These are phyloP conservation scores for Helicorthomorpha holstii DNA, from an alignment of 1,140 invertebrate genomes.

Conservation along the genomic window DNA sequence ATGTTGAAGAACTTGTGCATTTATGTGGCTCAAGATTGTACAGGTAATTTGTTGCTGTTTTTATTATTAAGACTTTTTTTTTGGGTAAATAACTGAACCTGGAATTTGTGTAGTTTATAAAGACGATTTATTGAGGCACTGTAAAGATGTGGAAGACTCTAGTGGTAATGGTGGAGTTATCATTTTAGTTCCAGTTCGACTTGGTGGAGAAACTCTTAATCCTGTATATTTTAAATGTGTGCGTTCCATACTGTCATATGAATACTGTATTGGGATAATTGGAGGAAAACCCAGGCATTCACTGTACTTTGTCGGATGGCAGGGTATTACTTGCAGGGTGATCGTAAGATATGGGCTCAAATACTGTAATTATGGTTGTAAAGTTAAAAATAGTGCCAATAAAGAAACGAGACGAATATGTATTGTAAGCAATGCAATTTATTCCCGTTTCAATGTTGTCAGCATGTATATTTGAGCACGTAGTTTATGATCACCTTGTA, in stretches of 20 bases:
- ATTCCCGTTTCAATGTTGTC: too few species aligned
- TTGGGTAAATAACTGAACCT: too few species aligned
- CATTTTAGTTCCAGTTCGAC: constrained; percentile 62
- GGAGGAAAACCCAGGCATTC: constrained; percentile 81
- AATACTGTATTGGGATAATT: constrained; percentile 74
- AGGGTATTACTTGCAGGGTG: constrained; percentile 41
- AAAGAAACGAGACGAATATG: too few species aligned
- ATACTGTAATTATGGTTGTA: background rate
- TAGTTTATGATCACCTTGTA: too few species aligned
- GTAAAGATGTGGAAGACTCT: constrained; percentile 8
- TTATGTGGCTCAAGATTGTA: constrained; percentile 79
- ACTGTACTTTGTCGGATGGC: constrained; percentile 77
- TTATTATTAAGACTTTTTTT: background rate
- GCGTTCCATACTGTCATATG: constrained; percentile 51
- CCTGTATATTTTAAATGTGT: constrained; percentile 63
- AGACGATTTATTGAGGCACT: constrained; percentile 28
- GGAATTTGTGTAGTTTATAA: constrained; percentile 23
- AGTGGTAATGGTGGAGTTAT: constrained; percentile 37
- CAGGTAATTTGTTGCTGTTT: too few species aligned
- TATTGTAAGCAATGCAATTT: too few species aligned
- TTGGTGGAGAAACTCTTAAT: constrained; percentile 70
- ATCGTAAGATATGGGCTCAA: too few species aligned
- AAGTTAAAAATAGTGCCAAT: background rate
- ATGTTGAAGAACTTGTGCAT: constrained; percentile 46
- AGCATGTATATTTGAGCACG: too few species aligned